Base-by-base conservation (phyloP, 2,797 vertebrate species). In the Galago senegalensis region DNA sequence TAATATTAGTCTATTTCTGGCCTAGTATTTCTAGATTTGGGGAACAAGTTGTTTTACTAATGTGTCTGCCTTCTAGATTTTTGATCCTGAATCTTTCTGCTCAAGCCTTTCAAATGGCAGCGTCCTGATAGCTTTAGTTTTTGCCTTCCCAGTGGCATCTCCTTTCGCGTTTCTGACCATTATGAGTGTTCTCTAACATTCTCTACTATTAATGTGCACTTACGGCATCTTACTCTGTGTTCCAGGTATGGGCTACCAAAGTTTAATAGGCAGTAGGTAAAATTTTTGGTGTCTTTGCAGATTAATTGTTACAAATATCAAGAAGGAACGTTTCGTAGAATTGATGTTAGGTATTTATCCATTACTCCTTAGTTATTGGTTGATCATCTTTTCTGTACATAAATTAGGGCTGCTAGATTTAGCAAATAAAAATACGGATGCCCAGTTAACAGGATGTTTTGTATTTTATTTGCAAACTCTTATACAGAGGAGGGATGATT, bases 301-400 rank as follows among this genome's bases (percentile, higher is more conserved):
- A 63, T 43, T 67, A 49, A 58, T 23, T 77, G 1, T 46, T 91
- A 11, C 25, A 96, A 91, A 86, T 31, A 69, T 11, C 63, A 83
- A 89, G 43, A 89, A 83, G 61, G 31, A 87, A 93, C n/a, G 25
- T 76, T 94, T 77, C 27, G 77, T 87, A 76, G 72, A 61, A 76
- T 79, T 10, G 61, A 73, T 31, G 53, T 23, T 67, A 84, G 10
- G 17, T 18, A 29, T 70, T 70, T n/a, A 77, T 60, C 63, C 16
- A 46, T 91, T 84, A 58, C 80, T 82, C 88, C 23, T 58, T 63
- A n/a, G 9, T 7, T 89, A 75, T 91, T 94, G 60, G 58, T 9
- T 60, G 2, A 37, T 63, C 14, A 63, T 27, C 53, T 88, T 40
- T 81, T 60, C 83, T 73, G 23, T 83, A 34, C 4, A 89, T 89